phyloP scores from a whole-genome alignment of 2,797 vertebrate species.

The Peromyscus attwateri region DNA sequence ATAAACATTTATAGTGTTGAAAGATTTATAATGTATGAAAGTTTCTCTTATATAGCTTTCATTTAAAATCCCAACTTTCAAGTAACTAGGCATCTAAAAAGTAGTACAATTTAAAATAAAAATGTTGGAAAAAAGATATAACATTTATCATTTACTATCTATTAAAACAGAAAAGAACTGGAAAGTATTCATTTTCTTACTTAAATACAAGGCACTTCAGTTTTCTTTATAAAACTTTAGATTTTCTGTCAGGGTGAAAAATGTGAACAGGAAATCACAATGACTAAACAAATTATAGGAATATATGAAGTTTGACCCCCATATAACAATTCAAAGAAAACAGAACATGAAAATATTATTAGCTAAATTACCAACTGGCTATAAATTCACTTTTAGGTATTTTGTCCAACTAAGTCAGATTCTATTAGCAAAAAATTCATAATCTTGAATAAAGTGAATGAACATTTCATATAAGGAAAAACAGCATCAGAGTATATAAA shows the following conservation, averaged over 20 bases:
- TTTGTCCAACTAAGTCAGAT: background rate
- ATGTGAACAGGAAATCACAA: background rate
- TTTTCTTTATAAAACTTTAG: background rate
- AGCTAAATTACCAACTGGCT: background rate
- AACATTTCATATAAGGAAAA: background rate
- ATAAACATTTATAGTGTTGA: background rate
- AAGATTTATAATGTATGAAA: background rate
- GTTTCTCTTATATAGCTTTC: background rate
- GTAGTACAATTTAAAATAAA: background rate
- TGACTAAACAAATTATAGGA: background rate
- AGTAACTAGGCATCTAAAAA: background rate
- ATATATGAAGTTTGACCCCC: background rate
- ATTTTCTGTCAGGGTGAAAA: background rate
- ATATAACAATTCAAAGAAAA: background rate
- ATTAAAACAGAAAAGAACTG: background rate
- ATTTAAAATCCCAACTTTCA: background rate
- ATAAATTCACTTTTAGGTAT: background rate
- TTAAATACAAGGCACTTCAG: background rate
- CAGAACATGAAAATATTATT: background rate
- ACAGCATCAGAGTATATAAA: background rate
- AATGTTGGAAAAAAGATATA: background rate
- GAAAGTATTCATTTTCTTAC: background rate
- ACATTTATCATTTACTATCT: background rate
- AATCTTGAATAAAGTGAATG: background rate
- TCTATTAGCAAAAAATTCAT: background rate